Evolutionary conservation across 1,140 invertebrate species (phyloP).

Genomic region (Ridgeia piscesae): DNA sequence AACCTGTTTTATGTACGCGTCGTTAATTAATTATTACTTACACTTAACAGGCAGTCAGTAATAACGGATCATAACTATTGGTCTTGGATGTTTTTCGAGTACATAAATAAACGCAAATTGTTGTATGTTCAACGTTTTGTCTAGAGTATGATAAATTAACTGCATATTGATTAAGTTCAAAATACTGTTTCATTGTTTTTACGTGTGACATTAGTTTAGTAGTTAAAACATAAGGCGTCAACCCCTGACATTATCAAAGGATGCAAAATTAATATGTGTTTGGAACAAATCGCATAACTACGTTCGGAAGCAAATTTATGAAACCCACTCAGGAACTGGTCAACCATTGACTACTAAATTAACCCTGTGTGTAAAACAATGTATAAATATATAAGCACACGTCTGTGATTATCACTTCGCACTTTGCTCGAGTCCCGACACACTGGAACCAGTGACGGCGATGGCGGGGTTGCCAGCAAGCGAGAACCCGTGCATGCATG

Average conservation of each 20-base stretch:
- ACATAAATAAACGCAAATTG: not conserved
- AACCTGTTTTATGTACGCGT: not conserved
- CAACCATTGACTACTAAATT: not conserved
- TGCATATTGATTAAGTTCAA: not conserved
- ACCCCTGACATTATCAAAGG: not conserved
- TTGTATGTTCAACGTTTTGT: not conserved
- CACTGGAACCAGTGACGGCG: not conserved
- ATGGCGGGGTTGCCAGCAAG: not conserved
- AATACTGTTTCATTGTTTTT: too few species aligned
- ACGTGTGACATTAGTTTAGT: too few species aligned
- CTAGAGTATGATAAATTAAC: not conserved
- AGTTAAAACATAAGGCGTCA: not conserved
- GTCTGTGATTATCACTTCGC: not conserved
- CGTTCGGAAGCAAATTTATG: not conserved
- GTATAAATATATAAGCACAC: slow-evolving; percentile 6
- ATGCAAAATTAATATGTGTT: not conserved
- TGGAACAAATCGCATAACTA: not conserved
- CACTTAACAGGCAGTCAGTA: not conserved
- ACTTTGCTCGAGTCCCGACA: not conserved
- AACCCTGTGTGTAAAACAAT: not conserved
- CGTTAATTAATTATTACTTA: not conserved
- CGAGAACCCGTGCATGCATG: not conserved
- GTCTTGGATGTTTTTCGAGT: not conserved
- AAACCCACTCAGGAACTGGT: not conserved
- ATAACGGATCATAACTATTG: not conserved